Evolutionary conservation across 2,888 invertebrate species (phyloP), one percentile per base, ranked within the genome.

Genomic region (Cyclophora albipunctata): DNA sequence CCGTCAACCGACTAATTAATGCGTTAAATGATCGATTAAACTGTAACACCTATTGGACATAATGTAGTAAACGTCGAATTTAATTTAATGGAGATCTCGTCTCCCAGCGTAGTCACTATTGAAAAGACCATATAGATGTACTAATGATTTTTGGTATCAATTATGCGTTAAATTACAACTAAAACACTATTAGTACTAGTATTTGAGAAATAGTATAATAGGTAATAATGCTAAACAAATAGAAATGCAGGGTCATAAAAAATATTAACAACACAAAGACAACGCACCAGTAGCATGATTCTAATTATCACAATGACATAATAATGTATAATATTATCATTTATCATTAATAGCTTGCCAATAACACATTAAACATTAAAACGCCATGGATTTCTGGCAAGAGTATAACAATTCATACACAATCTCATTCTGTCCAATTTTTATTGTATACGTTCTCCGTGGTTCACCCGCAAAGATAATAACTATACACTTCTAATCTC

Each of bases 401-500:
- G 80, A 81, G 75, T 68, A 79, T 78, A 85, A 85, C 80, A 82
- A 83, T 62, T 71, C 66, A 70, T 73, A 74, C 67, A 20, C 20
- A 20, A 67, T 64, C 63, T 62, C 64, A 64, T 54, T 73, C 67
- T 65, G 65, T 68, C 62, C 66, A 60, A 61, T 66, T 64, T 81
- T 83, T 63, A 76, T 72, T 78, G 80, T 81, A 83, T 81, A 84
- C 78, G 71, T 79, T 75, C 75, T 72, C 71, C 72, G 81, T 76
- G 33, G n/a, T 72, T 74, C 78, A 81, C 70, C 73, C 75, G 77
- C 79, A 79, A 75, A 75, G 71, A 75, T 78, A 75, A 43, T 78
- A 78, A 74, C 79, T 84, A 81, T 84, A 80, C 76, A 82, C 80
- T 55, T 83, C 81, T 85, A 85, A 82, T 79, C 73, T 83, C 81